phyloP scores from a whole-genome alignment of 2,113 vertebrate species.

The Beaufortia kweichowensis region DNA sequence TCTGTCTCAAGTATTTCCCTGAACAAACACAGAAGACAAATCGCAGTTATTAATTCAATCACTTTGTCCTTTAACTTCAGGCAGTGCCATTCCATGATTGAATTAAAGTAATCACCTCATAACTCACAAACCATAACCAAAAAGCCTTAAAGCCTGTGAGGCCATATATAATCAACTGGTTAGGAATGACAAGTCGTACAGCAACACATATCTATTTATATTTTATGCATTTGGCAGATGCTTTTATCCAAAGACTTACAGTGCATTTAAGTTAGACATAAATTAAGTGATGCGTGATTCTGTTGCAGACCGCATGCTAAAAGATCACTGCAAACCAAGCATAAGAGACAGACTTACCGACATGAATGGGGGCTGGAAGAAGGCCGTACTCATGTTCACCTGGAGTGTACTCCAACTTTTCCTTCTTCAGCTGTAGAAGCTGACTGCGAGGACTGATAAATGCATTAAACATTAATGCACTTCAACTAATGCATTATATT shows the following conservation, averaged over 20 bases:
- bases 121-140: conserved; percentile 25
- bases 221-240: no score
- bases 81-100: conserved; percentile 8
- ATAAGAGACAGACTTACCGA: conserved; percentile 80
- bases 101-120: conserved; percentile 33
- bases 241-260: no score
- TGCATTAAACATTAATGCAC: no score
- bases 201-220: not conserved
- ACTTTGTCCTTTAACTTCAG: conserved; percentile 19
- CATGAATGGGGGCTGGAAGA: conserved; percentile 93
- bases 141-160: conserved; percentile 12
- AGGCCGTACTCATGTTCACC: conserved; percentile 93
- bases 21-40: conserved; percentile 45
- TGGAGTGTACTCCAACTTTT: conserved; percentile 92
- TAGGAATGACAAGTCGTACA: not conserved
- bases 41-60: conserved; percentile 29
- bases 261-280: no score
- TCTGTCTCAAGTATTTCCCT: conserved; percentile 98
- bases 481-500: no score
- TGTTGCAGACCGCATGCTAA: not conserved
- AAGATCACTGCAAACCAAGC: not conserved
- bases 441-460: conserved; percentile 85
- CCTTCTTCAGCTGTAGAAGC: conserved; percentile 92
- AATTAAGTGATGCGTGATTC: no score
- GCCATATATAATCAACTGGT: conserved; percentile 23